Conservation (phyloP, 2,888 invertebrate species). For the Xestobium rufovillosum region DNA sequence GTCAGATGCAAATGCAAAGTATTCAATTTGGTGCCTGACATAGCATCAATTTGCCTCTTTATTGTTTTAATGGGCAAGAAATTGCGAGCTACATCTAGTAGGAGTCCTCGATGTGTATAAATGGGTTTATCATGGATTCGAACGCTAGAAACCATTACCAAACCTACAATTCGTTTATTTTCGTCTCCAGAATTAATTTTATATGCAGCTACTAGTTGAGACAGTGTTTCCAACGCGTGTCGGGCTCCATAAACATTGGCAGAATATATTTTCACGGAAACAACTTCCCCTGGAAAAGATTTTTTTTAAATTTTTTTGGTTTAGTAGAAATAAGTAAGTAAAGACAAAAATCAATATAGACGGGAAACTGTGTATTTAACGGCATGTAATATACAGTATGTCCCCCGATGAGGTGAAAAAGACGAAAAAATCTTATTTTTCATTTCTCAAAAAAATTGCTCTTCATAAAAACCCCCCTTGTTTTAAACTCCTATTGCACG, state of each 20-base stretch:
- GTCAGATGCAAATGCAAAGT: constrained; percentile 90
- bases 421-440: too few relatives aligned
- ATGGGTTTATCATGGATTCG: constrained; percentile 69
- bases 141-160: constrained; percentile 56
- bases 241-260: constrained; percentile 65
- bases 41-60: constrained; percentile 68
- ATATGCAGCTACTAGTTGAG: constrained; percentile 54
- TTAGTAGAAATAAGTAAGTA: too few relatives aligned
- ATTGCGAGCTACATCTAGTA: constrained; percentile 85
- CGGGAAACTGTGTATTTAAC: too few relatives aligned
- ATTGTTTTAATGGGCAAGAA: constrained; percentile 67
- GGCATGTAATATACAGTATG: too few relatives aligned
- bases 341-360: too few relatives aligned
- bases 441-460: too few relatives aligned
- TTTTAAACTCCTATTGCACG: too few relatives aligned
- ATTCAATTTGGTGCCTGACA: constrained; percentile 85
- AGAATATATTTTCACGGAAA: constrained; percentile 42
- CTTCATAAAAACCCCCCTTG: too few relatives aligned
- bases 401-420: too few relatives aligned
- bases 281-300: neutral
- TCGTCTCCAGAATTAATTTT: constrained; percentile 19
- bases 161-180: constrained; percentile 40
- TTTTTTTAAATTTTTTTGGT: too few relatives aligned
- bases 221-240: constrained; percentile 68
- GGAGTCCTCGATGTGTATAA: constrained; percentile 77